Evolutionary conservation across 2,888 invertebrate genomes (phyloP).

Genomic region (Xestia c-nigrum): DNA sequence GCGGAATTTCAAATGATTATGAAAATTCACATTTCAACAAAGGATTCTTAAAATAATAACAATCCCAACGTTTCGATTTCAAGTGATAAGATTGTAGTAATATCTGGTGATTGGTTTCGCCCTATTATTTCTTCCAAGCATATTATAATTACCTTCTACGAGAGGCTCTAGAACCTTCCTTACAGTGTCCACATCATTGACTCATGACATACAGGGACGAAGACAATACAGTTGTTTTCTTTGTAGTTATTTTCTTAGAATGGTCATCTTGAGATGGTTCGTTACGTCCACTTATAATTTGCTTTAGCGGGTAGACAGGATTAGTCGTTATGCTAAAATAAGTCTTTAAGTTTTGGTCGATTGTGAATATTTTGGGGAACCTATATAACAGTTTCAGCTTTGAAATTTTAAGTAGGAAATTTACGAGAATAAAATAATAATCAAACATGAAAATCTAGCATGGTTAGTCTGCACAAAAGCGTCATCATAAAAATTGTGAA

Average conservation of each 20-base stretch:
- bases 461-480: background rate
- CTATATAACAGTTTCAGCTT: background rate
- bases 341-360: conserved; percentile 42
- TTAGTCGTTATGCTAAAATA: conserved; percentile 59
- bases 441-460: background rate
- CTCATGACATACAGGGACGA: conserved; percentile 86
- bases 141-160: conserved; percentile 8
- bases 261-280: conserved; percentile 59
- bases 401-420: background rate
- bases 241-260: conserved; percentile 63
- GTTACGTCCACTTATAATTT: conserved; percentile 68
- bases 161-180: conserved; percentile 39
- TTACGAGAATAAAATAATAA: background rate
- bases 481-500: background rate
- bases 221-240: conserved; percentile 85
- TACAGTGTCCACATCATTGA: conserved; percentile 78
- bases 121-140: background rate
- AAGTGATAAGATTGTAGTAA: conserved; percentile 6
- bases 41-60: background rate
- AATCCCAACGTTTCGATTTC: background rate
- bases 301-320: conserved; percentile 62
- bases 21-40: background rate
- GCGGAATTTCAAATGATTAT: background rate
- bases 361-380: conserved; percentile 47
- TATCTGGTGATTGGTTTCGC: background rate